A percentile compares a stretch with the other conserved stretches of the same genome.
phyloP scores from a whole-genome alignment of 2,797 vertebrate genomes.

The Myotis myotis region DNA sequence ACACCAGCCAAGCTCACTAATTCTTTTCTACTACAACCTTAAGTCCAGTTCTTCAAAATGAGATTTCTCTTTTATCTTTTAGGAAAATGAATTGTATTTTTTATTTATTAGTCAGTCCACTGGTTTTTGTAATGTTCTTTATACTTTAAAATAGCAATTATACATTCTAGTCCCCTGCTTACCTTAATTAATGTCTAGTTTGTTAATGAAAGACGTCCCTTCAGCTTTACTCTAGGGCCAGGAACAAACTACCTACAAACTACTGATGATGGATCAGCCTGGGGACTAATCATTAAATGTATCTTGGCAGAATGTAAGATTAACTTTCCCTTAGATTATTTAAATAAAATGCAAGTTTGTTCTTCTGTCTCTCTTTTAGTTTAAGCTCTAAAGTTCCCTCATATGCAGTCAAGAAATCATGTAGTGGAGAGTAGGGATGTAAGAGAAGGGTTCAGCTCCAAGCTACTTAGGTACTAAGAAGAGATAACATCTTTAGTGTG shows the following conservation, averaged over 20 bases:
- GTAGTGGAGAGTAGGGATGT: not conserved
- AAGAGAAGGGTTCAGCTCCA: not conserved
- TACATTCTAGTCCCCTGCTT: conserved; percentile 64
- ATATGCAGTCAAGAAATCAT: not conserved
- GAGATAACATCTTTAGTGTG: not conserved
- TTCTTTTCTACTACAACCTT: not conserved
- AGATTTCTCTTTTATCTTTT: not conserved
- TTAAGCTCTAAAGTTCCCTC: conserved; percentile 5
- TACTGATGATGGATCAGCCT: conserved; percentile 61
- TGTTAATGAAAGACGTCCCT: conserved; percentile 72
- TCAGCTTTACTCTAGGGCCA: conserved; percentile 70
- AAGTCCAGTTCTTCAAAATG: conserved; percentile 5
- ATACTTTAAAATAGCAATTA: conserved; percentile 69
- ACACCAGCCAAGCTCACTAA: no score
- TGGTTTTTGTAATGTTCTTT: conserved; percentile 63
- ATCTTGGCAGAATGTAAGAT: conserved; percentile 22
- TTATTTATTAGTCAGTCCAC: conserved; percentile 57
- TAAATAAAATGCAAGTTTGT: conserved; percentile 53
- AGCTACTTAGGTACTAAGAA: not conserved
- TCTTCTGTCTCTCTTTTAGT: conserved; percentile 6
- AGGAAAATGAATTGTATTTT: conserved; percentile 8
- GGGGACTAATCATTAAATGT: conserved; percentile 42
- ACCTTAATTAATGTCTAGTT: conserved; percentile 81
- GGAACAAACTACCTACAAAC: conserved; percentile 57
- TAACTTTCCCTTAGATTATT: conserved; percentile 58